Conservation (phyloP, 2,113 vertebrate genomes). For the Podocnemis expansa region DNA sequence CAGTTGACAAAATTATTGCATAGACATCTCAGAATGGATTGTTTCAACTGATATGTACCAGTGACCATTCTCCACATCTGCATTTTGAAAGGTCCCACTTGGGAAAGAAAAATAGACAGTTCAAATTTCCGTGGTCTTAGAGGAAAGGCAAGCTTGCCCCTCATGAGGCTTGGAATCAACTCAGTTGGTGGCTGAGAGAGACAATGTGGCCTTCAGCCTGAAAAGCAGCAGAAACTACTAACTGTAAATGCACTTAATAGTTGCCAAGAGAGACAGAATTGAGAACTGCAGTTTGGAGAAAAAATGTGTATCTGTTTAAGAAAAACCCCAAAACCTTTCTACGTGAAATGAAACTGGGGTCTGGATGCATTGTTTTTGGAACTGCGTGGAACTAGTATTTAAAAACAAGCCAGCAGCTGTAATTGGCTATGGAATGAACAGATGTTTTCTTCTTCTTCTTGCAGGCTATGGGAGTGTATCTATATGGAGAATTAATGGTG, state of each 20-base stretch:
- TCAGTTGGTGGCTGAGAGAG: neutral
- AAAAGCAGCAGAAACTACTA: neutral
- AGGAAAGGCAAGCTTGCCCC: neutral
- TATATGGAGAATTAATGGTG: slow-evolving; percentile 97
- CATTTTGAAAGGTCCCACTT: neutral
- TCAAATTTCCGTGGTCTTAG: neutral
- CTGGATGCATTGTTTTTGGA: neutral
- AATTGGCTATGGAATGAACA: neutral
- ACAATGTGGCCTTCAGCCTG: neutral
- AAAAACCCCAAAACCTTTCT: neutral
- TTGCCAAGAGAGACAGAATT: neutral
- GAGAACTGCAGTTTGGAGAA: neutral
- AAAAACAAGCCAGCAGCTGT: neutral
- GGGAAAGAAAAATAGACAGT: neutral
- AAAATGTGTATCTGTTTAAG: neutral
- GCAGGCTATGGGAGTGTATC: slow-evolving; percentile 97
- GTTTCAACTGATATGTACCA: neutral
- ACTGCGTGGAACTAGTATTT: neutral
- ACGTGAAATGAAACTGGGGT: neutral
- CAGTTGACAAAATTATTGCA: neutral
- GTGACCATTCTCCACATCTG: neutral
- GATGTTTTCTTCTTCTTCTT: slow-evolving; percentile 33
- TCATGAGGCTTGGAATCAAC: neutral
- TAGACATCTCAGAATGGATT: neutral
- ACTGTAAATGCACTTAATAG: neutral